phyloP scores from a whole-genome alignment of 2,113 vertebrate species.

The Chionis minor region DNA sequence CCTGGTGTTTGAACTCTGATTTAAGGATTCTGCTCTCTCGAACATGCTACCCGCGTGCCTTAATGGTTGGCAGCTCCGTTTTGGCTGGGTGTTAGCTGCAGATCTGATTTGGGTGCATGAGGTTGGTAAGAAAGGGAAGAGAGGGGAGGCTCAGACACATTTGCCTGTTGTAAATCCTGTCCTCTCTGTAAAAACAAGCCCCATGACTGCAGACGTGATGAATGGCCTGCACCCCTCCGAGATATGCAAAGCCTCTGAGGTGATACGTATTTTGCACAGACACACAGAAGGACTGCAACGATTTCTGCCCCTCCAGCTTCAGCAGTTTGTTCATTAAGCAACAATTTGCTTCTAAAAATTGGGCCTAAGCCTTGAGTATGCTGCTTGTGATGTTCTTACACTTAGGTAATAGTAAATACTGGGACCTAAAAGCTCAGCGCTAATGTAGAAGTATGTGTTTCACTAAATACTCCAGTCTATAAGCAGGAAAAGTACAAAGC shows the following conservation, averaged over 20 bases:
- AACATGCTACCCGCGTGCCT: fast-evolving
- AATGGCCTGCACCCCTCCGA: background rate
- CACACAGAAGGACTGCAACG: background rate
- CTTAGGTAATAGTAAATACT: background rate
- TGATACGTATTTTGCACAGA: fast-evolving
- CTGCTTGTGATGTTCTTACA: background rate
- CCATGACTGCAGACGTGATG: background rate
- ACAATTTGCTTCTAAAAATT: background rate
- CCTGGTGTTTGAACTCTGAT: background rate
- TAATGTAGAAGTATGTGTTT: background rate
- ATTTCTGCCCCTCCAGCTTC: background rate
- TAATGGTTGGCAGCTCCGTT: background rate
- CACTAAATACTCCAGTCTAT: background rate
- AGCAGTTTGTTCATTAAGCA: background rate
- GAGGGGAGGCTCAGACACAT: background rate
- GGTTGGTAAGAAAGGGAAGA: background rate
- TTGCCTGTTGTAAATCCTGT: background rate
- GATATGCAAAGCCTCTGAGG: background rate
- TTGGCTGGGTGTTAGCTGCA: background rate
- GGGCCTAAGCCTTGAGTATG: background rate
- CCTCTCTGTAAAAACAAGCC: fast-evolving
- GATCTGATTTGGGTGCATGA: background rate
- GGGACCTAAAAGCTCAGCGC: background rate
- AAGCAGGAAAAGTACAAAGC: background rate
- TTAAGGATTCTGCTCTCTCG: background rate